phyloP scores from a whole-genome alignment of 2,888 invertebrate genomes.

The Epirrita christyi region DNA sequence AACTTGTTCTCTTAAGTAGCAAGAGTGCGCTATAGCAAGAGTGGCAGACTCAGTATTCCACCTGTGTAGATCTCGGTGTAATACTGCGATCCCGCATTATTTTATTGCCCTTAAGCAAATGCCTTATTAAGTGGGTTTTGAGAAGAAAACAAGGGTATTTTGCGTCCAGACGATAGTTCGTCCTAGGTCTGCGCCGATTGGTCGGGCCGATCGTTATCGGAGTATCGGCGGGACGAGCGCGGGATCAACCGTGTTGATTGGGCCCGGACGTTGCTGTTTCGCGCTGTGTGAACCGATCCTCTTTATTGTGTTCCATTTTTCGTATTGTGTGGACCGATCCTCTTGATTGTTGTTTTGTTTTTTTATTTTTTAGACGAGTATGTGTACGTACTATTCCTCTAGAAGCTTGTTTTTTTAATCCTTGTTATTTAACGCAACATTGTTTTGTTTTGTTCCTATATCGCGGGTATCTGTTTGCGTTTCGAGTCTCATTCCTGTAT shows the following conservation, averaged over 20 bases:
- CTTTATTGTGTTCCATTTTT: conserved; percentile 10
- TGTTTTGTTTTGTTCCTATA: background rate
- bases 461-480: no score
- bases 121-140: no score
- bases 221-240: conserved; percentile 34
- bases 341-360: background rate
- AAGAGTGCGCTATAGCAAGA: no score
- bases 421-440: background rate
- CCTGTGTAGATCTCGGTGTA: no score
- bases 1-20: no score
- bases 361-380: conserved; percentile 3
- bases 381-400: background rate
- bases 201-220: conserved; percentile 20
- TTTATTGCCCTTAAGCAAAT: no score
- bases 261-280: conserved; percentile 45
- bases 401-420: background rate
- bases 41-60: no score
- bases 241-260: conserved; percentile 66
- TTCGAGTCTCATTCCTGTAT: no score
- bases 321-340: conserved; percentile 5
- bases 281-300: conserved; percentile 38
- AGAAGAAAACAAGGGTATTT: background rate
- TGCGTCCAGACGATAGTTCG: background rate
- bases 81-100: no score
- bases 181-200: conserved; percentile 3